Base-by-base conservation (phyloP, 1,140 invertebrate genomes). In the Popillia japonica region DNA sequence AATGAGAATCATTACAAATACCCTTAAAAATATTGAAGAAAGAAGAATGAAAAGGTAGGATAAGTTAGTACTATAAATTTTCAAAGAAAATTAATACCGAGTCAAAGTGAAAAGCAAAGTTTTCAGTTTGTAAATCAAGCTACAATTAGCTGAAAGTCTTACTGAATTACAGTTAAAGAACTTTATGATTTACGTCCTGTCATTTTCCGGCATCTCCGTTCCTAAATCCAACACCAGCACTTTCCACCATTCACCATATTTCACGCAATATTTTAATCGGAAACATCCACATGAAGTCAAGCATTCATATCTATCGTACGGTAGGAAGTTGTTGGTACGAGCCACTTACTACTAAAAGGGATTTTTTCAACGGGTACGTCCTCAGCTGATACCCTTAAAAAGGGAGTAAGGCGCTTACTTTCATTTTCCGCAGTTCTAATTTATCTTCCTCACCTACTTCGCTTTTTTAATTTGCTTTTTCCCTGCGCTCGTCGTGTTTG, bases 401-500 rank as follows among this genome's bases (percentile, higher is more conserved):
- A 9, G 17, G 61, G 27, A 68, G 61, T 27, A 68, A 68, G 61
- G 22, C 61, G 61, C 61, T 68, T 68, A 68, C 61, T 68, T 68
- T 68, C 61, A 68, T 68, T 68, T 68, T 68, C 61, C 61, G 61
- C 61, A 68, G 23, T 27, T 68, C 61, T 68, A 68, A 68, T 68
- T 68, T 68, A 68, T 68, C 61, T 68, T 68, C 61, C 61, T 68
- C 61, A 68, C 61, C 61, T 68, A 68, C 61, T 68, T 68, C 22
- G 61, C 61, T 68, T 68, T 68, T 68, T 68, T 68, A 68, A 68
- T 68, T 68, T 68, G 61, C 61, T 68, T 68, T 68, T 22, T 10
- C 61, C 61, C 22, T 6, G 48, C 48, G 22, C 61, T 68, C 61
- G 61, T 68, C 61, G 61, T 68, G 61, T 68, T 68, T 68, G 61